phyloP scores from a whole-genome alignment of 2,888 invertebrate genomes.

The Drosophila stalkeri region DNA sequence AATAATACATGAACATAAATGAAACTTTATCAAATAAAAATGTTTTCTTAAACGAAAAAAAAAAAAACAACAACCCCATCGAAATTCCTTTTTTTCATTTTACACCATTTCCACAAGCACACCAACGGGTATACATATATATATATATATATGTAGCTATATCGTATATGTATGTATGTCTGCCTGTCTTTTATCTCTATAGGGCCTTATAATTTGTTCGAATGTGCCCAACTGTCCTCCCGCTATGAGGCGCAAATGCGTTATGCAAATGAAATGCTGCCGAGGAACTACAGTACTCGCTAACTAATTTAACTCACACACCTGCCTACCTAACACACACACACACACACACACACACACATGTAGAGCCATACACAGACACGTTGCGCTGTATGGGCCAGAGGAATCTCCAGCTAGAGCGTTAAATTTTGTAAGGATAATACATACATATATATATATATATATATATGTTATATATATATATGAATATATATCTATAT shows the following conservation, averaged over 20 bases:
- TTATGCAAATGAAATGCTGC: slow-evolving; percentile 40
- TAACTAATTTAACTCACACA: slow-evolving; percentile 39
- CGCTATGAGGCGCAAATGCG: slow-evolving; percentile 28
- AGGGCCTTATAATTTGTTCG: slow-evolving; percentile 44
- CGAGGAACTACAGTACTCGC: slow-evolving; percentile 78
- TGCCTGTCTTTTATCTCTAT: slow-evolving; percentile 4
- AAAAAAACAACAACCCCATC: slow-evolving; percentile 69
- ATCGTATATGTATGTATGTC: not conserved
- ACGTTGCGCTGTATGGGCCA: slow-evolving; percentile 5
- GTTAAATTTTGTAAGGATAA: not conserved
- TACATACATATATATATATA: not conserved
- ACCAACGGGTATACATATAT: not conserved
- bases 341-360: slow-evolving; percentile 13
- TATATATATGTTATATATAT: slow-evolving; percentile 1
- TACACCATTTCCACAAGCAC: slow-evolving; percentile 25
- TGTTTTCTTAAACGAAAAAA: slow-evolving; percentile 74
- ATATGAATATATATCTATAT: not conserved
- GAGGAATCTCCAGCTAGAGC: not conserved
- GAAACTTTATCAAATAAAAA: slow-evolving; percentile 79
- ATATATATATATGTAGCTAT: not conserved
- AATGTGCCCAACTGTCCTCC: slow-evolving; percentile 24
- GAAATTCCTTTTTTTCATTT: slow-evolving; percentile 69
- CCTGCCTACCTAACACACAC: slow-evolving; percentile 13
- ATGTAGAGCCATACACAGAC: not conserved
- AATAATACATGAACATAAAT: slow-evolving; percentile 76